Base-by-base conservation (phyloP, 2,888 invertebrate species). In the Pachymerium ferrugineum region DNA sequence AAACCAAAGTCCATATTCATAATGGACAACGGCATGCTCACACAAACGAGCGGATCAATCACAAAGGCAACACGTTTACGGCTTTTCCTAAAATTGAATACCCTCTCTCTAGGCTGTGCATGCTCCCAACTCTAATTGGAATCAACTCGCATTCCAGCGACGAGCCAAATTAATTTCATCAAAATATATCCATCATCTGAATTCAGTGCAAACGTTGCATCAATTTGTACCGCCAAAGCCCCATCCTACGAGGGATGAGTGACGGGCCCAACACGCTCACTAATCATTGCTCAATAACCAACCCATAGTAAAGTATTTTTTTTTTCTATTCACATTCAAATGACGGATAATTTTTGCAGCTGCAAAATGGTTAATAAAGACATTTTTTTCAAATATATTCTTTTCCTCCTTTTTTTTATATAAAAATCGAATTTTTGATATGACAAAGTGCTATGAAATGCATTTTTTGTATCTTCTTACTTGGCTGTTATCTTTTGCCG, bases 21-120 rank as follows among this genome's bases (percentile, higher is more conserved):
- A 62, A 62, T 25, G 28, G 62, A 62, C 62, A 62, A 28, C 62
- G 62, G 62, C 62, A 62, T 62, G 12, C 28, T 14, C 62, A 25
- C 62, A 62, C 62, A 62, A 62, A 62, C 62, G 62, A 62, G 62
- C 25, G 62, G 62, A 62, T 62, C 62, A 62, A 62, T 62, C 62
- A 62, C 62, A 62, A 25, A 62, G 28, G 62, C 62, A 62, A 62
- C 62, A 14, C 28, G 62, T 28, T 62, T 62, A 62, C 14, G 62
- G 62, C n/a, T n/a, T n/a, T 62, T 62, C 12, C 62, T n/a, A 62
- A 38, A 62, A 62, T 62, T 62, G 62, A 62, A 62, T 62, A 62
- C n/a, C 62, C 62, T 62, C 62, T 62, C 28, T 62, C 25, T 10
- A 5, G 12, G 62, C 62, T 8, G 28, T 14, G 62, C 62, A 62